Evolutionary conservation across 2,113 vertebrate genomes (phyloP), one percentile per base, ranked within the genome.

Genomic region (Podarcis cretensis): DNA sequence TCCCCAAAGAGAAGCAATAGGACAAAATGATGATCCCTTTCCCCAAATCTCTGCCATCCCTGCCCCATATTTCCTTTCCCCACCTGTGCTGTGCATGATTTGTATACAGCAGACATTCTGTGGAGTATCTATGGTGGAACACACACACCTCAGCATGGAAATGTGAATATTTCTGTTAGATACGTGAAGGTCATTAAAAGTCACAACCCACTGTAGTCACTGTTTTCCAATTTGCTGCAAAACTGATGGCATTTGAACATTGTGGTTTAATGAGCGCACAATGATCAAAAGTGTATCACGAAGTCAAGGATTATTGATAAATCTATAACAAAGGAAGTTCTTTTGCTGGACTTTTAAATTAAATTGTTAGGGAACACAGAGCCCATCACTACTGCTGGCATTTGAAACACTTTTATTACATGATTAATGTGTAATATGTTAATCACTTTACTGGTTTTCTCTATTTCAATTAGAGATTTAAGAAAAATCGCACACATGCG

Each of bases 221-320:
- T 91, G 71, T 89, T 89, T 92, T 94, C 89, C 84, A 87, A 95
- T 82, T 54, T 85, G 77, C 66, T 88, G 87, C 87, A 91, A 94
- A 94, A 90, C 88, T 66, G 84, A 90, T 91, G 92, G 48, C 86
- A 89, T 94, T 96, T 95, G 88, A 93, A 87, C 94, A 93, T 93
- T 65, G 21, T 14, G 94, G 87, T 93, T 95, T 90, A 94, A 92
- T 93, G 94, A 89, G 73, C 92, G 83, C 65, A 87, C 21, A 87
- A 83, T 85, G 89, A 91, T 93, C 59, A 94, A 95, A 89, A 93
- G 79, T 84, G 85, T 89, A 95, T 91, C 81, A 92, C 65, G 57
- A 94, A 94, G 79, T 86, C 57, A 90, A 23, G 2, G 59, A 48
- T n/a, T 94, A 95, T 85, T 91, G 88, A 93, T 96, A 95, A 95